phyloP scores from a whole-genome alignment of 2,797 vertebrate genomes.

The Aselliscus stoliczkanus region DNA sequence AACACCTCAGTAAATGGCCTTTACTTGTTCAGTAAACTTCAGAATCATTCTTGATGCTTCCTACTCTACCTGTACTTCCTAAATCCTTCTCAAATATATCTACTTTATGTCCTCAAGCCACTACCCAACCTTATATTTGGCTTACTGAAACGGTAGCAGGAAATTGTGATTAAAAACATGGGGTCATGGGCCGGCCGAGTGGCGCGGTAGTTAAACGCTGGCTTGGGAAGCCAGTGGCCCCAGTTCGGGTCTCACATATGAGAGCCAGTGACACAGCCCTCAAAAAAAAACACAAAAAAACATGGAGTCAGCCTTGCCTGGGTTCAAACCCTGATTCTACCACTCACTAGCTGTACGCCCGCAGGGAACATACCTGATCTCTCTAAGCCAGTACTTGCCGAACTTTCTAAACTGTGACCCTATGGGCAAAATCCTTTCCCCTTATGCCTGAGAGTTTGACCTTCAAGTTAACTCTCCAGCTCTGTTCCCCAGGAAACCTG shows the following conservation, averaged over 20 bases:
- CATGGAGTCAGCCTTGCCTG: neutral
- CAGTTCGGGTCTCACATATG: too few species aligned
- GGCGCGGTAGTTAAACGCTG: too few species aligned
- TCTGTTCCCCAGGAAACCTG: conserved; percentile 3
- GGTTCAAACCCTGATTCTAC: conserved; percentile 19
- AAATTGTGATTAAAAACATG: neutral
- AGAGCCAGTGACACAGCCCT: too few species aligned
- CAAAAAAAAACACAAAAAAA: too few species aligned
- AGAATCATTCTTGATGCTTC: neutral
- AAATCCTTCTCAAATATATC: neutral
- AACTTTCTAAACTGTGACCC: neutral
- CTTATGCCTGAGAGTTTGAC: neutral
- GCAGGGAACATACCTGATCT: neutral
- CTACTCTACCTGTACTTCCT: neutral
- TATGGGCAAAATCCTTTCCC: neutral
- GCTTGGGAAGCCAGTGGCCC: too few species aligned
- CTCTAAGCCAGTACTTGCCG: neutral
- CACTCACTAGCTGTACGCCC: neutral
- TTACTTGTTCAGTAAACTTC: neutral
- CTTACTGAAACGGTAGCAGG: neutral
- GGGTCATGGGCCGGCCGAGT: too few species aligned
- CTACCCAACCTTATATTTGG: neutral
- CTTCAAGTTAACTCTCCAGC: neutral
- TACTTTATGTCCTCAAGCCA: neutral
- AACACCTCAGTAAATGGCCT: neutral